Evolutionary conservation across 1,140 invertebrate species (phyloP).

Genomic region (Heliconius congener): DNA sequence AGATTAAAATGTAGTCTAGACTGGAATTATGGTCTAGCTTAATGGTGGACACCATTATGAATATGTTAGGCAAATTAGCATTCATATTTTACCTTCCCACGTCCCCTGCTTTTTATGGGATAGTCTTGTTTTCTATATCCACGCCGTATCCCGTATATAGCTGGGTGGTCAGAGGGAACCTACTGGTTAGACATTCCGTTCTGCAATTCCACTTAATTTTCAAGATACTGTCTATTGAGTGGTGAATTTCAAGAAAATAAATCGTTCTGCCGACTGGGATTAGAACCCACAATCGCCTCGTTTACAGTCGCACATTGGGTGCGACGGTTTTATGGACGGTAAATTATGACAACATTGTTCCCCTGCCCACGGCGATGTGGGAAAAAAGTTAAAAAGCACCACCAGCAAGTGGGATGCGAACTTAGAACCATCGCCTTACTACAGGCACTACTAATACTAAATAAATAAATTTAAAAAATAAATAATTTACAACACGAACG

Average conservation of each 20-base stretch:
- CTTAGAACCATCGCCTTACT: too few relatives aligned
- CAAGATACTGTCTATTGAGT: too few relatives aligned
- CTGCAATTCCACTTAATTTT: too few relatives aligned
- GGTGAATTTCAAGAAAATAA: too few relatives aligned
- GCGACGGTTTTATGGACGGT: too few relatives aligned
- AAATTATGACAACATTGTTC: too few relatives aligned
- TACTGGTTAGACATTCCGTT: not conserved
- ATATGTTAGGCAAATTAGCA: constrained; percentile 1
- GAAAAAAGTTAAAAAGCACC: too few relatives aligned
- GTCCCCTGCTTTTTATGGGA: not conserved
- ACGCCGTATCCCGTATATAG: not conserved
- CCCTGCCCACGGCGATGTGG: too few relatives aligned
- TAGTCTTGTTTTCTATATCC: not conserved
- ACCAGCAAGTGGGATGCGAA: too few relatives aligned
- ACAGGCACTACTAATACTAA: not conserved
- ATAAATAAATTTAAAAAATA: not conserved
- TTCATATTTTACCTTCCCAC: constrained; percentile 1
- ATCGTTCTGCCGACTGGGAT: too few relatives aligned
- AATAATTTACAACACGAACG: not conserved
- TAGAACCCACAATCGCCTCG: too few relatives aligned
- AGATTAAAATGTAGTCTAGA: constrained; percentile 7
- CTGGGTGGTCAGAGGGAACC: not conserved
- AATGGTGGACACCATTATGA: constrained; percentile 1
- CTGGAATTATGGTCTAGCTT: not conserved
- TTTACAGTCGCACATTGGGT: too few relatives aligned